A percentile compares a stretch with the other conserved stretches of the same genome.
These are phyloP conservation scores for Notothenia coriiceps DNA, from an alignment of 2,113 vertebrate species.

Conservation along the genomic window DNA sequence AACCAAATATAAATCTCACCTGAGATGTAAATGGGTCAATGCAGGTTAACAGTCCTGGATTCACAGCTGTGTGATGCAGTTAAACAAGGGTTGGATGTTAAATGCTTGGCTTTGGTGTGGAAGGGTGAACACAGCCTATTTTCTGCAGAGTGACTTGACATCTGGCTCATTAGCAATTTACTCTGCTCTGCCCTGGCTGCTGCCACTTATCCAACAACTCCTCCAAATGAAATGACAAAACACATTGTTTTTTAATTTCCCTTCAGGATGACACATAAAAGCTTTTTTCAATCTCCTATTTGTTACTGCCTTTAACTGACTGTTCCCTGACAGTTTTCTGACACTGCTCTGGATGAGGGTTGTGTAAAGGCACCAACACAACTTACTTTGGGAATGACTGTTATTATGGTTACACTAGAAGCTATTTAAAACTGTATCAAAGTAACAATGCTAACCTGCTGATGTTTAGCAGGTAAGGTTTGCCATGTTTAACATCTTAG, in stretches of 20 bases:
- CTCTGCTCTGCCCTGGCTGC: not conserved
- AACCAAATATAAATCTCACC: not conserved
- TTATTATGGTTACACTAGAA: no score
- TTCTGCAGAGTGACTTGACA: slow-evolving; percentile 3
- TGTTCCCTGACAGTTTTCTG: no score
- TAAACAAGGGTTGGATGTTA: slow-evolving; percentile 1
- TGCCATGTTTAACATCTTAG: not conserved
- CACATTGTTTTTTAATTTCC: not conserved
- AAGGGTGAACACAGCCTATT: slow-evolving; percentile 3
- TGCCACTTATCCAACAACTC: not conserved
- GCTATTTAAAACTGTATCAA: not conserved
- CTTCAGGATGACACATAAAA: not conserved
- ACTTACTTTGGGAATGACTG: no score
- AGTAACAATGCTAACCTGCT: not conserved
- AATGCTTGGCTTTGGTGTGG: not conserved
- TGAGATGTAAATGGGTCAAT: slow-evolving; percentile 9
- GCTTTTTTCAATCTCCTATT: no score
- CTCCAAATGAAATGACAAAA: not conserved
- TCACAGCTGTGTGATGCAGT: not conserved
- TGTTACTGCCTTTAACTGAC: no score
- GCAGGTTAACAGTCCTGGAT: not conserved
- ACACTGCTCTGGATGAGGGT: no score
- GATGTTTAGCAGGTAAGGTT: not conserved
- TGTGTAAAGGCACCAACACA: no score
- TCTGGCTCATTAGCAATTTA: not conserved